Evolutionary conservation across 2,888 invertebrate species (phyloP).

Genomic region (Trachelus iudaicus): DNA sequence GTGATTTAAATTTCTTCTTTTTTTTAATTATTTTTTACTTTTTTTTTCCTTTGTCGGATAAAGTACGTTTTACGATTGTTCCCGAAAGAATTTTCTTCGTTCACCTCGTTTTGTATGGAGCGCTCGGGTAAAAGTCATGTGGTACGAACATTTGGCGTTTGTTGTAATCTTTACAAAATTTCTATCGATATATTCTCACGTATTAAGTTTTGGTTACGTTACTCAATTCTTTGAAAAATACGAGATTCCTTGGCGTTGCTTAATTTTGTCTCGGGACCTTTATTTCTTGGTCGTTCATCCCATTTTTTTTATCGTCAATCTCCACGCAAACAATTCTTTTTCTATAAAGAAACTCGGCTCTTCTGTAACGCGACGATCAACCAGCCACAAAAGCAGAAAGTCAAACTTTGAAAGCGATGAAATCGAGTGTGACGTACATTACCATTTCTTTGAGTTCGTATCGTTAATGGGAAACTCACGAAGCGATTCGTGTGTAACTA

Average conservation of each 20-base stretch:
- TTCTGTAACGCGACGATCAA: neutral
- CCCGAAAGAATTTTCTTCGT: neutral
- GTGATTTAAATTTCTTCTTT: neutral
- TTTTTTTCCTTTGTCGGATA: neutral
- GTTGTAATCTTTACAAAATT: neutral
- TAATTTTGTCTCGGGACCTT: neutral
- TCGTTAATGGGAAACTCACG: neutral
- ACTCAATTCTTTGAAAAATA: neutral
- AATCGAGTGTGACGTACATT: neutral
- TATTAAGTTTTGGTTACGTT: neutral
- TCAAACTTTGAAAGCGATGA: neutral
- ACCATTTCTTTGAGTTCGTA: neutral
- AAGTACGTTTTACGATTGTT: neutral
- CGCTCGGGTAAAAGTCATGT: too few relatives aligned
- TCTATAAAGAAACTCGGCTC: neutral
- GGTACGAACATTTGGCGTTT: neutral
- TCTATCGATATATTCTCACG: neutral
- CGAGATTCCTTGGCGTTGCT: neutral
- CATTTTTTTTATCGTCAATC: neutral
- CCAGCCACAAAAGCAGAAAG: neutral
- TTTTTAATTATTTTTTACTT: neutral
- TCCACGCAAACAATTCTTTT: neutral
- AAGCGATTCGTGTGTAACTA: neutral
- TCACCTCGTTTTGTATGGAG: neutral
- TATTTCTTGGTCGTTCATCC: neutral